These are phyloP conservation scores for Hylaea fasciaria DNA, from an alignment of 2,888 invertebrate genomes.

Conservation along the genomic window DNA sequence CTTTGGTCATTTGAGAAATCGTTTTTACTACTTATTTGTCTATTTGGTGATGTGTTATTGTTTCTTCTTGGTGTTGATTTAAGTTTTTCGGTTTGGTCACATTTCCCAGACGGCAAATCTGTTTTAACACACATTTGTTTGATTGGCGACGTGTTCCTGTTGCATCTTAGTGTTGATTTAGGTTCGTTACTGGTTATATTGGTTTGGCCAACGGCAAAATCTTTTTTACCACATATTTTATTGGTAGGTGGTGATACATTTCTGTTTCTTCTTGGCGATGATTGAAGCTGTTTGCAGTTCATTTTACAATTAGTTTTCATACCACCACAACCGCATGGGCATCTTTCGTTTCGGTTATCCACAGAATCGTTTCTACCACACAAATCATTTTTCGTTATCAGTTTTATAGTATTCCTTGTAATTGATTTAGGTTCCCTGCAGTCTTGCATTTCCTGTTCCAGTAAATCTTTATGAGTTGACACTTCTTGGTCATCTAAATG, in stretches of 20 bases:
- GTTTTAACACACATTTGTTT: neutral
- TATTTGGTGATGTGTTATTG: neutral
- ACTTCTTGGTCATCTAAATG: conserved; percentile 5
- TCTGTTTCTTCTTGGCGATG: conserved; percentile 1
- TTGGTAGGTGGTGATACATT: neutral
- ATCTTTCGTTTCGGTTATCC: conserved; percentile 4
- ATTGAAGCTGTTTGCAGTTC: conserved; percentile 2
- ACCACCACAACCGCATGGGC: conserved; percentile 27
- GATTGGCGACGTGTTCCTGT: neutral
- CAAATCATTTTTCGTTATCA: too few relatives aligned
- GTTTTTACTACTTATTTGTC: neutral
- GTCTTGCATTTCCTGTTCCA: neutral
- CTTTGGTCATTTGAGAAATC: neutral
- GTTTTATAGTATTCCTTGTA: too few relatives aligned
- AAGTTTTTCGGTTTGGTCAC: too few relatives aligned
- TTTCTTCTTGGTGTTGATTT: too few relatives aligned
- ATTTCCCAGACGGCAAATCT: neutral
- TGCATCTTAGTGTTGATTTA: conserved; percentile 4
- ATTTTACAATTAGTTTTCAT: conserved; percentile 19
- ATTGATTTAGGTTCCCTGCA: too few relatives aligned
- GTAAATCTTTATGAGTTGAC: conserved; percentile 1
- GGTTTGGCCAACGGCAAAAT: conserved; percentile 3
- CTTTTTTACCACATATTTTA: neutral
- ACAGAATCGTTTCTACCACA: too few relatives aligned
- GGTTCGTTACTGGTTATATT: conserved; percentile 1